Evolutionary conservation across 2,888 invertebrate species (phyloP), one percentile per base, ranked within the genome.

Genomic region (Leptinotarsa rubiginosa): DNA sequence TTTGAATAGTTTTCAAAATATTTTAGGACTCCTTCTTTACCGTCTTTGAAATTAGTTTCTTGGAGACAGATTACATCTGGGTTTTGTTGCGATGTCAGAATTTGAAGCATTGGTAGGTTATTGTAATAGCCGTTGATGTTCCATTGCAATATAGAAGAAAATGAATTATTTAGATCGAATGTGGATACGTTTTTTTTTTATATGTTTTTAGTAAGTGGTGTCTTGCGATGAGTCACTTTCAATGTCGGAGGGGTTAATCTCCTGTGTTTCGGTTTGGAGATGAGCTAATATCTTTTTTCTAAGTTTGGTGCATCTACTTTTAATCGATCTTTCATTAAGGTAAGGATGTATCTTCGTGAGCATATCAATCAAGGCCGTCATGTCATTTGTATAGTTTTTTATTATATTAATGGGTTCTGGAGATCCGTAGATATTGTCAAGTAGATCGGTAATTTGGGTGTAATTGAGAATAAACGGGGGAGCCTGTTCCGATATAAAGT

Each of bases 151-250:
- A 49, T 49, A 7, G 49, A 10, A 4, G 25, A 25, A 25, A 25
- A 49, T 22, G 22, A 22, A 22, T 22, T 22, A 22, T 22, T 22
- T 22, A 22, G 22, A 22, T 22, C 22, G 22, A 22, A 22, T 22
- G 22, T 22, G 22, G 22, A 22, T 22, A 22, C 3, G 22, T 22
- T 22, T 22, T 22, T 22, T 22, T 22, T 22, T 22, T 22, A 22
- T 22, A 22, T 22, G 22, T 22, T 22, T 22, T 22, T 22, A 64
- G 10, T 64, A 22, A 16, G 64, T 64, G 16, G 64, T 64, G 16
- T 64, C 64, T 64, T 64, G 20, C 7, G 62, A 62, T 1, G 62
- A 62, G 25, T 62, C 62, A 10, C 13, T 49, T 49, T 49, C 49
- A 13, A 49, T 49, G 5, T 49, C 49, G 13, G 49, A 25, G 25